Percentiles rank a stretch among this genome's conserved stretches.
Conservation (phyloP, 1,140 invertebrate genomes). For the Arion vulgaris region DNA sequence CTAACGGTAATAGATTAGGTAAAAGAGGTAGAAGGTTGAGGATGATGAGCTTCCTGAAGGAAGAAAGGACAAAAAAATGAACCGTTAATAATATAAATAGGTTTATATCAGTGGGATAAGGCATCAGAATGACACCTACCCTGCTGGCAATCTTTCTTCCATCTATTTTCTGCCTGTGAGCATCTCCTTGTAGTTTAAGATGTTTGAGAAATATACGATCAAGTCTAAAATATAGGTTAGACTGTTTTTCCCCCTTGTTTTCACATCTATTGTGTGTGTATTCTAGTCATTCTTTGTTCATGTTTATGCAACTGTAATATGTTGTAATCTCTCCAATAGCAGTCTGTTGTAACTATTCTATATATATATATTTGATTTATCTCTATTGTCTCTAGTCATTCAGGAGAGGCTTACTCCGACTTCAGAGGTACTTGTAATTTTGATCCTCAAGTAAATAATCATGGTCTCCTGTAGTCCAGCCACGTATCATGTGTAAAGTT, state of each 20-base stretch:
- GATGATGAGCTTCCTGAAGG: not conserved
- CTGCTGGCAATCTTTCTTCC: not conserved
- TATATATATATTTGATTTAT: too few species aligned
- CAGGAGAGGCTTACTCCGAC: too few species aligned
- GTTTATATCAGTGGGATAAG: not conserved
- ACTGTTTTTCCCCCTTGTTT: not conserved
- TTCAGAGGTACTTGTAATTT: too few species aligned
- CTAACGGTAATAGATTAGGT: not conserved
- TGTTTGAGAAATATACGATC: not conserved
- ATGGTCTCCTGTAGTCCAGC: too few species aligned
- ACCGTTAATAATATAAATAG: conserved; percentile 26
- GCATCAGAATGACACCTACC: conserved; percentile 15
- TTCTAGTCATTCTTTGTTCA: too few species aligned
- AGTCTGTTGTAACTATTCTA: too few species aligned
- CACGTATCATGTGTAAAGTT: too few species aligned
- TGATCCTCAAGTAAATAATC: too few species aligned
- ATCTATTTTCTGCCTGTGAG: not conserved
- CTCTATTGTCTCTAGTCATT: too few species aligned
- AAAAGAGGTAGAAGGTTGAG: not conserved
- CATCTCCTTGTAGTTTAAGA: not conserved
- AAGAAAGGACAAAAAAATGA: not conserved
- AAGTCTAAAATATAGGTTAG: not conserved
- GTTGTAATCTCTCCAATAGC: too few species aligned
- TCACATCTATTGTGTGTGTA: not conserved
- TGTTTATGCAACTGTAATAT: too few species aligned